Evolutionary conservation across 2,113 vertebrate species (phyloP), one percentile per base, ranked within the genome.

Genomic region (Coregonus clupeaformis): DNA sequence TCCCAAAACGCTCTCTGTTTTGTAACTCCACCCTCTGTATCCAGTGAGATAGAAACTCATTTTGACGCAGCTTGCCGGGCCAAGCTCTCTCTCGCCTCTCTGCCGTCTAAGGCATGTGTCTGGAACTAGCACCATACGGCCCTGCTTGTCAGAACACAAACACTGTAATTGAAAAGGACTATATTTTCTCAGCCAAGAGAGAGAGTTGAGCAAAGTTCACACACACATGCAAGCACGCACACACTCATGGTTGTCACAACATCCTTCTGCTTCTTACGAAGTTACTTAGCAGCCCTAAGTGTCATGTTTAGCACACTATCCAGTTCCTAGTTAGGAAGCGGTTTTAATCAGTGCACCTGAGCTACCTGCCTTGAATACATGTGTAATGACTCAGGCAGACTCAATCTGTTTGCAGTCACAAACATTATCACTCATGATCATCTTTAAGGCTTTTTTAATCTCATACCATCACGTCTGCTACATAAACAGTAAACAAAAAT

Each of bases 11-110:
- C 65, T 68, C 20, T 22, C 62, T 73, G 70, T 76, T 6, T 49
- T 13, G 12, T 49, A 78, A 80, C 84, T 60, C 68, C 73, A 64
- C 72, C 80, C 77, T 82, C 71, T 74, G 25, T 82, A 73, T 64
- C 49, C 64, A 55, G 68, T 32, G 81, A 62, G 49, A 16, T 49
- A 49, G 72, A 71, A 85, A 74, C 12, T 78, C 4, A 77, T 60
- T 72, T 74, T 22, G 18, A 55, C 24, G 25, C 62, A 27, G 18
- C 45, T 73, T 74, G 67, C 25, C 25, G 22, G 7, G 57, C n/a
- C 60, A 64, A 68, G 27, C 74, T 57, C 76, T 72, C 64, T 49
- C 49, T 5, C 4, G 3, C 5, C 57, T 22, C n/a, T 60, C 64
- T 18, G 49, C 12, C 14, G 49, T 18, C 59, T 32, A 30, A 52